Conservation (phyloP, 2,888 invertebrate species). For the Omphaloscelis lunosa region DNA sequence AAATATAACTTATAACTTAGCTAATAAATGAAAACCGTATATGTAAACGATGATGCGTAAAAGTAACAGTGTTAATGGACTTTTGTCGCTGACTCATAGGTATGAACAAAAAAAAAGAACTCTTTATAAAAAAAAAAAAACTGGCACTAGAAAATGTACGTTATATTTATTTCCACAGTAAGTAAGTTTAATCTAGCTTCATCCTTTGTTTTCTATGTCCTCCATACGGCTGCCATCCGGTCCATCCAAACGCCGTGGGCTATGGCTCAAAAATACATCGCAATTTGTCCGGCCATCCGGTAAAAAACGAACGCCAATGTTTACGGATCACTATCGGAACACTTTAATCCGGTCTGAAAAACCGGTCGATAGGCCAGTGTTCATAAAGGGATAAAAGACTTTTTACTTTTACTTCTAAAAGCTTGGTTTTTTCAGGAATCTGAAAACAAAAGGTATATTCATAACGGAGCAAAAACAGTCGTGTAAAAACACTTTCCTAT, state of each 20-base stretch:
- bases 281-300: constrained; percentile 44
- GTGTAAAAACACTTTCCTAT: neutral
- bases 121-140: too few relatives aligned
- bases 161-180: neutral
- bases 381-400: constrained; percentile 15
- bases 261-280: constrained; percentile 54
- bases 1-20: neutral
- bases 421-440: neutral
- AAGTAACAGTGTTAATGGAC: neutral
- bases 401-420: constrained; percentile 27
- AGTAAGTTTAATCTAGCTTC: neutral
- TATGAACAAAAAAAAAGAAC: neutral
- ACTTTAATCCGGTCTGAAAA: constrained; percentile 56
- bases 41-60: neutral
- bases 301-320: constrained; percentile 49
- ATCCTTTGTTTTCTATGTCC: constrained; percentile 36
- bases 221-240: constrained; percentile 28
- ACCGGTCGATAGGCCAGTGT: constrained; percentile 23
- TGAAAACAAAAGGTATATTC: too few relatives aligned
- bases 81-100: neutral
- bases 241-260: constrained; percentile 33
- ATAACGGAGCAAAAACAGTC: neutral
- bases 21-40: neutral
- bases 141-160: neutral
- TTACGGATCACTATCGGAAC: constrained; percentile 54